These are phyloP conservation scores for Fregata magnificens DNA, from an alignment of 2,113 vertebrate genomes.

Conservation along the genomic window DNA sequence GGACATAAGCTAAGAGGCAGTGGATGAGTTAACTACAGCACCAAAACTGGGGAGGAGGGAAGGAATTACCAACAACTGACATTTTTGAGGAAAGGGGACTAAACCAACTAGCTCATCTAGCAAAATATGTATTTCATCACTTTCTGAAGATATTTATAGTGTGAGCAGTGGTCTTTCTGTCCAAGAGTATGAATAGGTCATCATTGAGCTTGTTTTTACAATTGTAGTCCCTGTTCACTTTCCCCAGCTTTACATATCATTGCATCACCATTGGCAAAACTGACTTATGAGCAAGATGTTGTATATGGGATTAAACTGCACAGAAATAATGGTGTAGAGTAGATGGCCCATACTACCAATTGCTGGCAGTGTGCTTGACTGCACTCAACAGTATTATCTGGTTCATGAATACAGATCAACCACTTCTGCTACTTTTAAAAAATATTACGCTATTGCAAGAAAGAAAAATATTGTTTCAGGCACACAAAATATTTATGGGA, in stretches of 20 bases:
- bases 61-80: background rate
- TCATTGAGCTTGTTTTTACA: background rate
- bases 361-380: background rate
- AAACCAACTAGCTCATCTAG: background rate
- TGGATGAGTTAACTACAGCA: background rate
- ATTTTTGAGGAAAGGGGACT: background rate
- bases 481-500: constrained; percentile 15
- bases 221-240: background rate
- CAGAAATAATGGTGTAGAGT: background rate
- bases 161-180: background rate
- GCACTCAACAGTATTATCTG: background rate
- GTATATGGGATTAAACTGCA: background rate
- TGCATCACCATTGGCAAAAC: background rate
- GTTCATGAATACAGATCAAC: constrained; percentile 50
- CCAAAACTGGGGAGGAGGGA: background rate
- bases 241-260: background rate
- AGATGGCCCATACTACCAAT: constrained; percentile 20
- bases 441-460: background rate
- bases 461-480: background rate
- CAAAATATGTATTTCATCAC: background rate
- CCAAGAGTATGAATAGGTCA: background rate
- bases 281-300: background rate
- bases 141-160: background rate
- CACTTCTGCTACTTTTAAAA: background rate
- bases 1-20: background rate